These are phyloP conservation scores for Dynastes maya DNA, from an alignment of 2,888 invertebrate species.

Conservation along the genomic window DNA sequence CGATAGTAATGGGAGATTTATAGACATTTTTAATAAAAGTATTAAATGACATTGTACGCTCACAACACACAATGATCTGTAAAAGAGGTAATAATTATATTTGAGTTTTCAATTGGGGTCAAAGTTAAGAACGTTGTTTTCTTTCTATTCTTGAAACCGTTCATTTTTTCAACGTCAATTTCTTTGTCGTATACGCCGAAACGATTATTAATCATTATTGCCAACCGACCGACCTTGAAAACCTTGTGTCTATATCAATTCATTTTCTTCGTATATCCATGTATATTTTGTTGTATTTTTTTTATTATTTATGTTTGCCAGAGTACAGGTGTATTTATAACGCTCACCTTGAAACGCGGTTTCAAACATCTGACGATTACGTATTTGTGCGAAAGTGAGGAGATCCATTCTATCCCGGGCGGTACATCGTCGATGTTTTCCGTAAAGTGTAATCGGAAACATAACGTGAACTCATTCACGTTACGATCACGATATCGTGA, in stretches of 20 bases:
- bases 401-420: neutral
- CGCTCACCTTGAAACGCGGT: conserved; percentile 31
- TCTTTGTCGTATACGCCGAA: conserved; percentile 10
- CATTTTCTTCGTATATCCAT: neutral
- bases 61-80: neutral
- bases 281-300: conserved; percentile 22
- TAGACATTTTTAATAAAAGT: conserved; percentile 17
- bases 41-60: conserved; percentile 12
- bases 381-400: conserved; percentile 19
- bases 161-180: conserved; percentile 20
- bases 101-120: conserved; percentile 33
- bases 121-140: conserved; percentile 27
- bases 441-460: neutral
- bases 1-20: neutral
- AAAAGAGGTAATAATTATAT: conserved; percentile 21
- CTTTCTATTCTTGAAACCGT: conserved; percentile 9
- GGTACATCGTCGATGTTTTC: neutral
- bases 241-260: conserved; percentile 11
- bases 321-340: conserved; percentile 7
- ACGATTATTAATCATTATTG: conserved; percentile 1
- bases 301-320: neutral
- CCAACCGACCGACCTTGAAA: conserved; percentile 21
- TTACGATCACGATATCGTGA: conserved; percentile 37
- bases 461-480: conserved; percentile 10
- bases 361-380: conserved; percentile 26